These are phyloP conservation scores for Syngnathus acus DNA, from an alignment of 2,797 vertebrate species.

Conservation along the genomic window DNA sequence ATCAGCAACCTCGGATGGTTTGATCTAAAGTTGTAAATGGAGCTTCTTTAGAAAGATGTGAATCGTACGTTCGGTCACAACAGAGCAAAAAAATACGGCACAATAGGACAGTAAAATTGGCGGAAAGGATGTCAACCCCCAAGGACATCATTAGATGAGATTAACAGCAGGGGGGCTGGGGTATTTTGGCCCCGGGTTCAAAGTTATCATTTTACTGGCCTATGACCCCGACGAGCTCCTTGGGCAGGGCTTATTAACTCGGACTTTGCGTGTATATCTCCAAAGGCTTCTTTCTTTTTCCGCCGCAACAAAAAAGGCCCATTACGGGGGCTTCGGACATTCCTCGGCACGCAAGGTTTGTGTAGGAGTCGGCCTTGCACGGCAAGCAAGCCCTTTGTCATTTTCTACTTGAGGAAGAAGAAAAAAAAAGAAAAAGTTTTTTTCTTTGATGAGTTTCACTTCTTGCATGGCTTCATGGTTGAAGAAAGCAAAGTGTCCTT, in stretches of 20 bases:
- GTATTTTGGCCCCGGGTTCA: conserved; percentile 34
- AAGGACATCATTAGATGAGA: conserved; percentile 43
- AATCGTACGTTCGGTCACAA: conserved; percentile 22
- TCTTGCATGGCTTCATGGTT: background rate
- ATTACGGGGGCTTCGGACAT: conserved; percentile 10
- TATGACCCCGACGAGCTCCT: conserved; percentile 21
- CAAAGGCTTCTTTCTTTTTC: conserved; percentile 12
- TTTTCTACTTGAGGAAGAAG: background rate
- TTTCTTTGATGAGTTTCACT: background rate
- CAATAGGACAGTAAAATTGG: conserved; percentile 17
- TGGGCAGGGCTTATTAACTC: conserved; percentile 15
- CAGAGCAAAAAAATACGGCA: background rate
- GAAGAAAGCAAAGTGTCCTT: background rate
- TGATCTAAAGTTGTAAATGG: conserved; percentile 21
- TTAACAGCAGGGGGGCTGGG: conserved; percentile 33
- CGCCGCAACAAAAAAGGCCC: conserved; percentile 13
- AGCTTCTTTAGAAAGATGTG: conserved; percentile 3
- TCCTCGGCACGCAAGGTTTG: conserved; percentile 11
- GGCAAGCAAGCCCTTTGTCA: background rate
- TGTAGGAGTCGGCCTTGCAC: conserved; percentile 8
- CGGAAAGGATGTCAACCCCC: conserved; percentile 21
- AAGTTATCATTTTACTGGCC: conserved; percentile 33
- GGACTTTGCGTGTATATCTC: conserved; percentile 16
- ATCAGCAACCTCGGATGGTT: conserved; percentile 16
- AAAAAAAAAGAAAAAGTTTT: no score